A percentile compares a stretch with the other conserved stretches of the same genome.
These are phyloP conservation scores for Gymnoscopelus braueri DNA, from an alignment of 2,797 vertebrate genomes.

Conservation along the genomic window DNA sequence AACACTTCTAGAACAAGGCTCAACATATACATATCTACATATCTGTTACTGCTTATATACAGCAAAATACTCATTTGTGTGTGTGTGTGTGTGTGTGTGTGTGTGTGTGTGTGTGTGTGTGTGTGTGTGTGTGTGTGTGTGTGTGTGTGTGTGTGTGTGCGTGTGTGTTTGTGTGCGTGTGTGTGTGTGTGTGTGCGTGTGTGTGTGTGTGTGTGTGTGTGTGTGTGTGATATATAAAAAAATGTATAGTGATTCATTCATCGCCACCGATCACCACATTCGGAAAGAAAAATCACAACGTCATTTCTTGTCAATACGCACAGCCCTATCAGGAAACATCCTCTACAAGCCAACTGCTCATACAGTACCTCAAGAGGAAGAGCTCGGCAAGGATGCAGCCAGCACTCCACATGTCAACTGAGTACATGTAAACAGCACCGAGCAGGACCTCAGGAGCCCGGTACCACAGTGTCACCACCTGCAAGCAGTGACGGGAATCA, in stretches of 20 bases:
- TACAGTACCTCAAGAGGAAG: slow-evolving; percentile 75
- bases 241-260: too few species aligned
- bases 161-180: too few species aligned
- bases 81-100: too few species aligned
- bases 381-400: slow-evolving; percentile 86
- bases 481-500: neutral
- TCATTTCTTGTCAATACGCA: slow-evolving; percentile 1
- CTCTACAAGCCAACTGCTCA: neutral
- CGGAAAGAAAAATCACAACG: neutral
- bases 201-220: too few species aligned
- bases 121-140: too few species aligned
- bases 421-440: slow-evolving; percentile 78
- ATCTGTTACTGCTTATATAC: neutral
- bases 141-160: too few species aligned
- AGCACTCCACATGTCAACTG: slow-evolving; percentile 84
- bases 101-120: too few species aligned
- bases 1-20: neutral
- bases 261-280: too few species aligned
- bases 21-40: neutral
- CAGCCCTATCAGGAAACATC: neutral
- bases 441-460: slow-evolving; percentile 84
- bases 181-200: too few species aligned
- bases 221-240: too few species aligned
- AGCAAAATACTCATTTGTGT: too few species aligned
- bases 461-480: slow-evolving; percentile 87